Evolutionary conservation across 2,888 invertebrate genomes (phyloP).

Genomic region (Branchellion lobata): DNA sequence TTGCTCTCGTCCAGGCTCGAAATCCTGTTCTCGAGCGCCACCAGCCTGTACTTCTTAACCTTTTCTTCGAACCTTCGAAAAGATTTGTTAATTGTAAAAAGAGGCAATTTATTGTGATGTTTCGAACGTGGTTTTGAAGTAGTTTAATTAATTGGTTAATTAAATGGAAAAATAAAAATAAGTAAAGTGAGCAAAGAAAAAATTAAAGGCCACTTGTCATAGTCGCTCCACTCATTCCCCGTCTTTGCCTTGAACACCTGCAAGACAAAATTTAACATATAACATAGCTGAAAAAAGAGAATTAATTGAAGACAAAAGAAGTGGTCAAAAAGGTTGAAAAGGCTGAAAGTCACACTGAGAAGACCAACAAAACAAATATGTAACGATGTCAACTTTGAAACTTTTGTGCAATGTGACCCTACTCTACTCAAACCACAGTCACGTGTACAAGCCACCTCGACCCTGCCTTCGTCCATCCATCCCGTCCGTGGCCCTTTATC

Average conservation of each 20-base stretch:
- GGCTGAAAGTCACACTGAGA: too few relatives aligned
- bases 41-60: conserved; percentile 64
- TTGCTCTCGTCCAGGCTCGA: conserved; percentile 53
- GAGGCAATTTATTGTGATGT: not conserved
- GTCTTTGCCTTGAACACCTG: conserved; percentile 63
- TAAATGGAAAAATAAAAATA: not conserved
- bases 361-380: too few relatives aligned
- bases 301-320: too few relatives aligned
- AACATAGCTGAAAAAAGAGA: too few relatives aligned
- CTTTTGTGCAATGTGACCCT: too few relatives aligned
- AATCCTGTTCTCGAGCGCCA: conserved; percentile 59
- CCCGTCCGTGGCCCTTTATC: too few relatives aligned
- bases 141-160: too few relatives aligned
- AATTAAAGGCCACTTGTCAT: conserved; percentile 57
- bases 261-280: not conserved
- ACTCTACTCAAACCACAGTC: too few relatives aligned
- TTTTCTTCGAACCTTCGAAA: conserved; percentile 57
- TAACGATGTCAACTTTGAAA: too few relatives aligned
- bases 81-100: conserved; percentile 19
- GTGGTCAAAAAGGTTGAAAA: too few relatives aligned
- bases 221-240: conserved; percentile 64
- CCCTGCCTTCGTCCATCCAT: too few relatives aligned
- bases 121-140: not conserved
- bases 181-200: not conserved
- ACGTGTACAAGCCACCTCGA: too few relatives aligned